A percentile compares a stretch with the other conserved stretches of the same genome.
phyloP scores from a whole-genome alignment of 1,140 invertebrate species.

The Hypsibius dujardini region DNA sequence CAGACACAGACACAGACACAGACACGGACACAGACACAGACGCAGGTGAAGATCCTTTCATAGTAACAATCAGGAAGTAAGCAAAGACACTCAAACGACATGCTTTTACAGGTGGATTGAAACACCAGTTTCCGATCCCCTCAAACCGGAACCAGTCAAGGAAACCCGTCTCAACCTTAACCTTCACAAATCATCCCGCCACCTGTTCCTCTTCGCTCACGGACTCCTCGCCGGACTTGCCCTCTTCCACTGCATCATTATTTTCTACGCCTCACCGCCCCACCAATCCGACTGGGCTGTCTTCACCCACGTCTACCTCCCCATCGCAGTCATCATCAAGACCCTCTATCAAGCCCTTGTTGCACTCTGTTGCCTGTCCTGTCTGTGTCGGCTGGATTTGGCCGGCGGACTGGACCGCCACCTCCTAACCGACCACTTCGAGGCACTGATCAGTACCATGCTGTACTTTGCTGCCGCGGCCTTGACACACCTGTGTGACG shows the following conservation, averaged over 20 bases:
- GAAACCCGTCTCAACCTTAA: neutral
- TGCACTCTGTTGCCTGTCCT: neutral
- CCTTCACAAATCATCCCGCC: neutral
- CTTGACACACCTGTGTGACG: slow-evolving; percentile 8
- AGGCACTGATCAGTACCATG: neutral
- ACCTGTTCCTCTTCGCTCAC: neutral
- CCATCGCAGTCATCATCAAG: neutral
- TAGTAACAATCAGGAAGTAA: neutral
- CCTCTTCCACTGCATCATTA: neutral
- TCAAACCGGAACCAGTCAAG: neutral
- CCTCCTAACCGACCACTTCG: neutral
- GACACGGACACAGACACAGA: neutral
- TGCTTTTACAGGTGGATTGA: neutral
- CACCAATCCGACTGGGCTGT: neutral
- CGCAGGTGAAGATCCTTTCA: neutral
- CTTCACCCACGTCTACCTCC: neutral
- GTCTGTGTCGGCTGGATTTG: slow-evolving; percentile 2
- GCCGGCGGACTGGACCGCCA: neutral
- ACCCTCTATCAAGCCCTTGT: neutral
- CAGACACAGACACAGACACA: too few species aligned
- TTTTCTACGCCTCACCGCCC: neutral
- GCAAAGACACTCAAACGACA: neutral
- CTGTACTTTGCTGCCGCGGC: slow-evolving; percentile 6
- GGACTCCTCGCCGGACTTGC: slow-evolving; percentile 12
- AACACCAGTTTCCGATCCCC: neutral